phyloP scores from a whole-genome alignment of 2,797 vertebrate genomes.

The Fundulus diaphanus region DNA sequence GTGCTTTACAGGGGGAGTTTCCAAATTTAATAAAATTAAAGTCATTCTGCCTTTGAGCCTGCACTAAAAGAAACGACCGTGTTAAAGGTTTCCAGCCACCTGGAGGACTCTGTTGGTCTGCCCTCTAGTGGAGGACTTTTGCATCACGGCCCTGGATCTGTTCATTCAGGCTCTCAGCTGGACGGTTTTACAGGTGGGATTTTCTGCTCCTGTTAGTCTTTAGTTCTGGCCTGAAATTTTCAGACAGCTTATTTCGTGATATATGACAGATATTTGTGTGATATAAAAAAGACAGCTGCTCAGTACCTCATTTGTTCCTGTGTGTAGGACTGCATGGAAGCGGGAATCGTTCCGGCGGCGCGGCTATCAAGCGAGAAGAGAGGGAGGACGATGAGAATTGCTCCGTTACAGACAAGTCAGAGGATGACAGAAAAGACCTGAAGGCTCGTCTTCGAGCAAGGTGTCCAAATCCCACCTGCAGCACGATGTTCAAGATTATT shows the following conservation, averaged over 20 bases:
- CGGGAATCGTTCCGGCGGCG: constrained; percentile 69
- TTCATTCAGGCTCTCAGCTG: constrained; percentile 77
- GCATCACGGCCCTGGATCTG: constrained; percentile 82
- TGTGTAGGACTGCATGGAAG: constrained; percentile 79
- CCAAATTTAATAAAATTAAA: no score
- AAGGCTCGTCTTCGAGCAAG: constrained; percentile 83
- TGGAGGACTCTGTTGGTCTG: constrained; percentile 84
- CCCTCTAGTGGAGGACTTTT: constrained; percentile 83
- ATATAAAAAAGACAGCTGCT: neutral
- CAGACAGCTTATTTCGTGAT: no score
- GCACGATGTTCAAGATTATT: neutral
- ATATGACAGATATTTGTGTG: neutral
- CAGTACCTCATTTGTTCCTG: neutral
- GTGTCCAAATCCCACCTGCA: constrained; percentile 53
- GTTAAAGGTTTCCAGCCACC: constrained; percentile 79
- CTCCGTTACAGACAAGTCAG: constrained; percentile 87
- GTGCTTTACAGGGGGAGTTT: neutral
- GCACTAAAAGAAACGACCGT: constrained; percentile 15
- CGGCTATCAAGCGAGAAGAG: constrained; percentile 91
- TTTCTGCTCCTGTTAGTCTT: neutral
- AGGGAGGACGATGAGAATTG: constrained; percentile 94
- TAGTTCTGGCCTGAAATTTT: neutral
- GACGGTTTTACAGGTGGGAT: constrained; percentile 76
- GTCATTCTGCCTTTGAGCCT: constrained; percentile 4
- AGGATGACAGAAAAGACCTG: constrained; percentile 93